Base-by-base conservation (phyloP, 2,113 vertebrate genomes). In the Colistium nudipinnis region DNA sequence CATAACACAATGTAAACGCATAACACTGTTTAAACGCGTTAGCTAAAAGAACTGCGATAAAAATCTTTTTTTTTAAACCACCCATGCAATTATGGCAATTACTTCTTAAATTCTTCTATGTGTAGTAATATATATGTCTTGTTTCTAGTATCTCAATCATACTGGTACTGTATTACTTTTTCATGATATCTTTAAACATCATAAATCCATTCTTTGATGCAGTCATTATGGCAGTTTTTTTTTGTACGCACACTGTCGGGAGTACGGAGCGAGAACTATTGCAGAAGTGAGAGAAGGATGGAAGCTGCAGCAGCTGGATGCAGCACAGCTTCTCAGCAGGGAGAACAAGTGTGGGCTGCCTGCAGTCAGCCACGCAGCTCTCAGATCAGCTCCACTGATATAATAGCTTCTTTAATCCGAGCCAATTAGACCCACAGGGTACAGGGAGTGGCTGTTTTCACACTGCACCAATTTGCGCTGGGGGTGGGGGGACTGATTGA, bases 381-480 rank as follows among this genome's bases (percentile, higher is more conserved):
- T 82, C 59, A 78, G 78, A 88, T 86, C 78, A 76, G 80, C 84
- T 83, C 41, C 72, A 57, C 69, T 75, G 64, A 73, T 81, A 83
- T 84, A 87, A 84, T 82, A 59, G 81, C 62, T 65, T 66, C 78
- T 84, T 76, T 83, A 82, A 86, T 81, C 81, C 52, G 19, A 82
- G 84, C 86, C 85, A 90, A 87, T 90, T 90, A 88, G 83, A 84
- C 47, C 76, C 74, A 74, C 74, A 48, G 78, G 74, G 71, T 62
- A 69, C 65, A 39, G 66, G 82, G 74, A 86, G 83, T 77, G 76
- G 74, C 81, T 78, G 83, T 79, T 86, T 86, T 88, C 88, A 85
- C 80, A 80, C 80, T 81, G 77, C 81, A 80, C 70, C 78, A 75
- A 69, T 86, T 88, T 83, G 62, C 74, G 0, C 74, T 66, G 78